Percentiles rank a stretch among this genome's conserved stretches.
Conservation (phyloP, 1,140 invertebrate species). For the Rhysida immarginata region DNA sequence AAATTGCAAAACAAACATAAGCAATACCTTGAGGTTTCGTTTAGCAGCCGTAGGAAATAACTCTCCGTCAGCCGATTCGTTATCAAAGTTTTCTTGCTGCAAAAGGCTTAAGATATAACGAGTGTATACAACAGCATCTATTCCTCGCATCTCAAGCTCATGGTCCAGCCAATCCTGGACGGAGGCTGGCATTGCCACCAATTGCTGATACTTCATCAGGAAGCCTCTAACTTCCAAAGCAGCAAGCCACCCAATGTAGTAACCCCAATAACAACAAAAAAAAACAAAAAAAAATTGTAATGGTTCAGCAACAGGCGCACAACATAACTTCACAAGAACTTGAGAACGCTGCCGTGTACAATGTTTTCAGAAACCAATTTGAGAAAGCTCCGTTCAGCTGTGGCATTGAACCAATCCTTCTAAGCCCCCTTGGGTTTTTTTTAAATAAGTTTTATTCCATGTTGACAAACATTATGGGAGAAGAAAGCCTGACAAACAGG, state of each 20-base stretch:
- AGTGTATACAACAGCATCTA: conserved; percentile 42
- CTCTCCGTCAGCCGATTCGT: conserved; percentile 15
- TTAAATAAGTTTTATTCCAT: no score
- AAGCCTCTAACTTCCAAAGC: neutral
- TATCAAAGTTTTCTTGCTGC: conserved; percentile 22
- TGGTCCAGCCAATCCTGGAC: conserved; percentile 41
- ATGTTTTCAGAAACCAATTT: neutral
- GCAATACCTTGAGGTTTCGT: conserved; percentile 5
- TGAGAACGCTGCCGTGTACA: neutral
- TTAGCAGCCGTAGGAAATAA: neutral
- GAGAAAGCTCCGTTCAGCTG: neutral
- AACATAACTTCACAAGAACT: neutral
- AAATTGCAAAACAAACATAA: no score
- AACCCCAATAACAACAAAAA: neutral
- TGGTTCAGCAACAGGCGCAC: neutral
- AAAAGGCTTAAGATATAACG: conserved; percentile 41
- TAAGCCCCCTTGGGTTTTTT: no score
- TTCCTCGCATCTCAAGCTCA: conserved; percentile 41
- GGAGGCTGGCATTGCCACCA: conserved; percentile 36
- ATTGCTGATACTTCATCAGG: conserved; percentile 8
- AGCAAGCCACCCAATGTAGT: neutral
- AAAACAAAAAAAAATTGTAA: neutral
- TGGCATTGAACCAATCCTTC: conserved; percentile 4
- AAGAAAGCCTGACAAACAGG: no score
- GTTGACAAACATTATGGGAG: no score